These are phyloP conservation scores for Pachymerium ferrugineum DNA, from an alignment of 2,888 invertebrate species.

Conservation along the genomic window DNA sequence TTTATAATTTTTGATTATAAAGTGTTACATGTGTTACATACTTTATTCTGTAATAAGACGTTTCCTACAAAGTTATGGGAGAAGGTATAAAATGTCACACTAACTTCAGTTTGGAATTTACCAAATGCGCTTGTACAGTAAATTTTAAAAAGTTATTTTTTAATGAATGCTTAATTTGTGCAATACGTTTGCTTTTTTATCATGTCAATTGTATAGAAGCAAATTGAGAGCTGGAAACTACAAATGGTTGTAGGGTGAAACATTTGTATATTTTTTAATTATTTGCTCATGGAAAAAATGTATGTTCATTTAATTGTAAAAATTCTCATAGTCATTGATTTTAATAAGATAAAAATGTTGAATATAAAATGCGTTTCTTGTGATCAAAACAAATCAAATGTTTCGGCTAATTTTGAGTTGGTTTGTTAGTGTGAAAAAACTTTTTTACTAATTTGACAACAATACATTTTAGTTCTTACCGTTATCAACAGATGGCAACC, in stretches of 20 bases:
- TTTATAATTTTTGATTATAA: neutral
- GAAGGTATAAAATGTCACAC: slow-evolving; percentile 6
- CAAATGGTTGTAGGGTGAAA: too few species aligned
- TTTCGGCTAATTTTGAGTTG: too few species aligned
- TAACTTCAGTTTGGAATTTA: neutral
- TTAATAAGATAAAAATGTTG: neutral
- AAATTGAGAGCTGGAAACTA: slow-evolving; percentile 1
- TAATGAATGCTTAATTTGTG: neutral
- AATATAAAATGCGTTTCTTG: too few species aligned
- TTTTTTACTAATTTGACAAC: too few species aligned
- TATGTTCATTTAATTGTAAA: slow-evolving; percentile 9
- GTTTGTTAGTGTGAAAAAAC: too few species aligned
- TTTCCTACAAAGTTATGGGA: neutral
- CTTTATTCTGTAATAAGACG: too few species aligned
- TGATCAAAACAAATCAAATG: too few species aligned
- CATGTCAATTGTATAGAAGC: neutral
- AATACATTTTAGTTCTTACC: too few species aligned
- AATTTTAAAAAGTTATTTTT: neutral
- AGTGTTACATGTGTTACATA: slow-evolving; percentile 9
- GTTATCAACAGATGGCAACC: too few species aligned
- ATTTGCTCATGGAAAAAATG: slow-evolving; percentile 3
- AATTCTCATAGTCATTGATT: slow-evolving; percentile 21
- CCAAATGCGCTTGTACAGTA: neutral
- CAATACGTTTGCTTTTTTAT: neutral
- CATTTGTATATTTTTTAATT: slow-evolving; percentile 7